phyloP scores from a whole-genome alignment of 2,888 invertebrate species.

The Eupeodes luniger region DNA sequence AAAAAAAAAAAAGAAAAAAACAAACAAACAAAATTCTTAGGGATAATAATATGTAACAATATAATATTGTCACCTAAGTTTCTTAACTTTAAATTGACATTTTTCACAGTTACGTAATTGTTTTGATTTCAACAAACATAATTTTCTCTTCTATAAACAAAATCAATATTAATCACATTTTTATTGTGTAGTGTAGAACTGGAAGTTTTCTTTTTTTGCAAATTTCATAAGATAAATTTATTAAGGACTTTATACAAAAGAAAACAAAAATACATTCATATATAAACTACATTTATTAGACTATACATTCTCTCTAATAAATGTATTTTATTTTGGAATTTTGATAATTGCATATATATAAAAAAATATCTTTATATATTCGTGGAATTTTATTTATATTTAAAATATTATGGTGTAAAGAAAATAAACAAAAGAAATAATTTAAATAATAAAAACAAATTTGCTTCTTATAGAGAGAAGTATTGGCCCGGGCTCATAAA shows the following conservation, averaged over 20 bases:
- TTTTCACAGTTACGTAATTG: constrained; percentile 74
- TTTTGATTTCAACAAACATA: constrained; percentile 56
- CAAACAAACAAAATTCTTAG: constrained; percentile 31
- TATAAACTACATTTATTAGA: constrained; percentile 45
- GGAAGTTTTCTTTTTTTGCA: constrained; percentile 23
- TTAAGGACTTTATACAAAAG: constrained; percentile 25
- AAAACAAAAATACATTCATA: constrained; percentile 32
- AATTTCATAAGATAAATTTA: constrained; percentile 30
- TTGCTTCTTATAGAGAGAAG: constrained; percentile 50
- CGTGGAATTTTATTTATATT: constrained; percentile 59
- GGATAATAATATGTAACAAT: constrained; percentile 56
- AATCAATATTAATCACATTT: constrained; percentile 38
- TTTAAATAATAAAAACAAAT: constrained; percentile 21
- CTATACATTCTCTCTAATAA: constrained; percentile 24
- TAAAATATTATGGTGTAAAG: constrained; percentile 45
- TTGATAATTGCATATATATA: constrained; percentile 43
- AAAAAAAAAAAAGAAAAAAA: constrained; percentile 42
- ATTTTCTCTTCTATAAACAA: constrained; percentile 36
- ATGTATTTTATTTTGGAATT: constrained; percentile 41
- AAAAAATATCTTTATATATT: neutral
- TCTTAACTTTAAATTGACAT: constrained; percentile 62
- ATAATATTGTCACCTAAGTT: constrained; percentile 44
- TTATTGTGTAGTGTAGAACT: constrained; percentile 49
- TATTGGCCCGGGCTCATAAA: constrained; percentile 45
- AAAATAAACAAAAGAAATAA: constrained; percentile 17